A percentile compares a stretch with the other conserved stretches of the same genome.
Conservation (phyloP, 2,113 vertebrate genomes). For the Spermophilus dauricus region DNA sequence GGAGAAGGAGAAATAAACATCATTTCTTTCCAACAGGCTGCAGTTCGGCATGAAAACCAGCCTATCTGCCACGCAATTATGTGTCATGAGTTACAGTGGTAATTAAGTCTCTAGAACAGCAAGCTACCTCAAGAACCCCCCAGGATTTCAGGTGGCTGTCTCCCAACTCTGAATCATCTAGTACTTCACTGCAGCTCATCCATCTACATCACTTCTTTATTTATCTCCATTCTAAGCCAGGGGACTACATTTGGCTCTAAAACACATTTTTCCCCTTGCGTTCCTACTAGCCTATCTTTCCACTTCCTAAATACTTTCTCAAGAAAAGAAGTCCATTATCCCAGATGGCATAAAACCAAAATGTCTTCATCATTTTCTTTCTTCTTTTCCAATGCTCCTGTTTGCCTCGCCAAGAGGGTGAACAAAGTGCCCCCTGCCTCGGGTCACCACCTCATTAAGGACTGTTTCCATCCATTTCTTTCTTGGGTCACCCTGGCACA, state of each 20-base stretch:
- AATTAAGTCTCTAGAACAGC: conserved; percentile 74
- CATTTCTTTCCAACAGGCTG: conserved; percentile 61
- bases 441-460: background rate
- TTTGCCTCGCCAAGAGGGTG: background rate
- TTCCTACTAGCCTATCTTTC: background rate
- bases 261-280: background rate
- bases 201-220: conserved; percentile 21
- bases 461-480: background rate
- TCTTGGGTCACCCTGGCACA: background rate
- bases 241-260: conserved; percentile 20
- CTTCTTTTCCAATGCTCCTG: background rate
- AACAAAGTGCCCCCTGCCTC: background rate
- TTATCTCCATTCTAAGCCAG: conserved; percentile 46
- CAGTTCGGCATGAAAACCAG: conserved; percentile 55
- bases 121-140: conserved; percentile 54
- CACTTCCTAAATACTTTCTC: conserved; percentile 26
- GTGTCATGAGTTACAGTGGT: conserved; percentile 67
- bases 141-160: conserved; percentile 64
- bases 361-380: background rate
- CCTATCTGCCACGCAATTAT: conserved; percentile 37
- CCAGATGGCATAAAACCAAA: conserved; percentile 49
- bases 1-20: background rate
- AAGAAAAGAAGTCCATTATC: background rate
- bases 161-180: conserved; percentile 53
- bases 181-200: background rate